Base-by-base conservation (phyloP, 2,888 invertebrate genomes). In the Acronicta psi region DNA sequence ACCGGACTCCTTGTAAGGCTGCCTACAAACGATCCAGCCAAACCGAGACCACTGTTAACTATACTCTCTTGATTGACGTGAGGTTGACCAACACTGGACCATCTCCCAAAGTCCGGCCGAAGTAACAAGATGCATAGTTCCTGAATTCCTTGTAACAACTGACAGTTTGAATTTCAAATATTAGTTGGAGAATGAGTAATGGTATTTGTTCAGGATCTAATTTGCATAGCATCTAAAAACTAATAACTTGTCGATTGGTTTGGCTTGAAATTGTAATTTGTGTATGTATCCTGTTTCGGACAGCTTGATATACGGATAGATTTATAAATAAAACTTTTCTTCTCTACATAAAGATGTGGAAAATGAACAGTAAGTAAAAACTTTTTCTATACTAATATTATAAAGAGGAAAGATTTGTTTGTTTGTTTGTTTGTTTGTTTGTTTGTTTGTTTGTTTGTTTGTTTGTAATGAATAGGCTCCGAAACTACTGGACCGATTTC, bases 61-160 rank as follows among this genome's bases (percentile, higher is more conserved):
- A 81, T 83, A 83, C 80, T 83, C 82, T 79, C 81, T 89, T 92
- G 93, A 93, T 85, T 89, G 92, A 92, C 92, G 87, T 83, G 86
- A 83, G 88, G 86, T 86, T 87, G 88, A 86, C 91, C 91, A 84
- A 82, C 82, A 75, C 82, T 80, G 82, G 84, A 82, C 88, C 80
- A 86, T 84, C 70, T 54, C 84, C 83, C 82, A 77, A 74, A 79
- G 75, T 77, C 64, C 59, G 31, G 44, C 56, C 57, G 56, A 77
- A 78, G 74, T 77, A 82, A 84, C 83, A 83, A 83, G 82, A 78
- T 78, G 84, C 85, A 86, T 86, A 85, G 83, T 86, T 86, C 61
- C 65, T 42, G 68, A 75, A 80, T 76, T 81, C 77, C 77, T 70
- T 75, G 62, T 69, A 77, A 68, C 75, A 73, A 76, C 81, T 71